A percentile compares a stretch with the other conserved stretches of the same genome.
Conservation (phyloP, 2,113 vertebrate genomes). For the Crypturellus undulatus region DNA sequence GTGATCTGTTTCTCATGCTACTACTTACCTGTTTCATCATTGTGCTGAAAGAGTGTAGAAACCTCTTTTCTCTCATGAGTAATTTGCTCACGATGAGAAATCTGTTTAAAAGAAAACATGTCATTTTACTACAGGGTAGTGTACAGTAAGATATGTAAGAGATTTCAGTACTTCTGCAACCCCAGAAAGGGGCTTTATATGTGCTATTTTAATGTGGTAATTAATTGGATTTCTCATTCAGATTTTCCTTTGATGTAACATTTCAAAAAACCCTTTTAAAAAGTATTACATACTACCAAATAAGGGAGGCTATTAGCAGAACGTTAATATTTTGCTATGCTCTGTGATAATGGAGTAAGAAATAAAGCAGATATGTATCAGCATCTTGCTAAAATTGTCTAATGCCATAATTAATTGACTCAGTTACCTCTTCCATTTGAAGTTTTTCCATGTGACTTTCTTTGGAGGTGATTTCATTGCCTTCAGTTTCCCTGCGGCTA, state of each 20-base stretch:
- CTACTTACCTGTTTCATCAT: slow-evolving; percentile 78
- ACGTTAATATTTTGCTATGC: not conserved
- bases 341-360: not conserved
- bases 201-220: no score
- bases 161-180: not conserved
- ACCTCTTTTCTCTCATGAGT: slow-evolving; percentile 59
- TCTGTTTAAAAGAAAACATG: slow-evolving; percentile 60
- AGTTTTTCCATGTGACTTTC: slow-evolving; percentile 73
- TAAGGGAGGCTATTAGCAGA: not conserved
- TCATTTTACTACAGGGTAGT: slow-evolving; percentile 43
- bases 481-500: slow-evolving; percentile 55
- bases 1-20: not conserved
- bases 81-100: slow-evolving; percentile 68
- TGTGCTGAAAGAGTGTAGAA: slow-evolving; percentile 63
- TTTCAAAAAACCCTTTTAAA: not conserved
- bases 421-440: slow-evolving; percentile 84
- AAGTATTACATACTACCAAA: not conserved
- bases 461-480: slow-evolving; percentile 74
- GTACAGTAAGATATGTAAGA: not conserved
- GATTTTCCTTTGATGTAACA: no score
- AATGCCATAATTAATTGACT: not conserved
- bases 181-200: no score
- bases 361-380: slow-evolving; percentile 6
- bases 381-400: not conserved
- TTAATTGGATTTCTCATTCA: no score